Conservation (phyloP, 2,888 invertebrate species). For the Caenorhabditis auriculariae region DNA sequence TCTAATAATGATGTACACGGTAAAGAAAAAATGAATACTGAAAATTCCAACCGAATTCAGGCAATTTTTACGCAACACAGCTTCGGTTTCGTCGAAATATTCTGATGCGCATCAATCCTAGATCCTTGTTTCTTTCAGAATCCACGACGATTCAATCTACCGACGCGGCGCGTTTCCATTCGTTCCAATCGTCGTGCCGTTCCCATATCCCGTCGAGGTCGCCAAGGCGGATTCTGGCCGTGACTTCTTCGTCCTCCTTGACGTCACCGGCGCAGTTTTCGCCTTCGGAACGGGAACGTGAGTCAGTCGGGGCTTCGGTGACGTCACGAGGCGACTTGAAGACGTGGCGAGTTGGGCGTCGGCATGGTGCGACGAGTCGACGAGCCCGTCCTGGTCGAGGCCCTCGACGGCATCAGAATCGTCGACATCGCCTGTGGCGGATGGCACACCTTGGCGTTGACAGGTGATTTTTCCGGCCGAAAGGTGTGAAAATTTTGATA, state of each 20-base stretch:
- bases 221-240: conserved; percentile 6
- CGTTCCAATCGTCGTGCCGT: not conserved
- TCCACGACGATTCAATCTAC: too few species aligned
- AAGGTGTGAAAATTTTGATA: not conserved
- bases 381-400: conserved; percentile 21
- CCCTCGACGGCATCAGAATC: conserved; percentile 15
- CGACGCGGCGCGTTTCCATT: too few species aligned
- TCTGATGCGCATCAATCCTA: too few species aligned
- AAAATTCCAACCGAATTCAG: too few species aligned
- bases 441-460: conserved; percentile 21
- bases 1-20: too few species aligned
- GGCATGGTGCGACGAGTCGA: conserved; percentile 15
- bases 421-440: conserved; percentile 15
- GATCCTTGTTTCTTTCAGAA: too few species aligned
- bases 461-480: not conserved
- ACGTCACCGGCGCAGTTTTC: conserved; percentile 14
- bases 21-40: too few species aligned
- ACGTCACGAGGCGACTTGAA: too few species aligned
- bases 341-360: conserved; percentile 25
- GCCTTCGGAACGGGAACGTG: conserved; percentile 29
- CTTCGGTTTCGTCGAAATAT: too few species aligned
- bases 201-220: conserved; percentile 18
- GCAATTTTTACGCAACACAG: too few species aligned
- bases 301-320: not conserved
- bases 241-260: conserved; percentile 9